phyloP scores from a whole-genome alignment of 1,140 invertebrate genomes.

The Campoletis sonorensis region DNA sequence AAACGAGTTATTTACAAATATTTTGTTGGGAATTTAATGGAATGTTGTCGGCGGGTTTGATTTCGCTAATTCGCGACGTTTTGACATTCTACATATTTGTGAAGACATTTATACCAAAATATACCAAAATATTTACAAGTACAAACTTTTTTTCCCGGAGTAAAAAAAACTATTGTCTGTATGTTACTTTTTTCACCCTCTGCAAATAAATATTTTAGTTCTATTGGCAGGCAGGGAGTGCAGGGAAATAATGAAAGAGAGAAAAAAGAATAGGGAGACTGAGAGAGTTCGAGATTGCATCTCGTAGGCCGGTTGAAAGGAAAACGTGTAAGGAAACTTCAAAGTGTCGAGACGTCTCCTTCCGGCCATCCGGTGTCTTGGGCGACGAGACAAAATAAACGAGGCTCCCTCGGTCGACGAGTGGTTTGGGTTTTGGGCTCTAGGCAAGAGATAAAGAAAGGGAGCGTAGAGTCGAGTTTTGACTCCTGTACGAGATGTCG shows the following conservation, averaged over 20 bases:
- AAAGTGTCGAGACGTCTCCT: background rate
- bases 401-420: background rate
- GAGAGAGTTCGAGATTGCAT: conserved; percentile 4
- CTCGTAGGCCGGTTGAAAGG: background rate
- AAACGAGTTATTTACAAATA: no score
- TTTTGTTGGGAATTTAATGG: no score
- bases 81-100: no score
- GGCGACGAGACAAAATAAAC: conserved; percentile 21
- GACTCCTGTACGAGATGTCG: conserved; percentile 13
- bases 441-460: background rate
- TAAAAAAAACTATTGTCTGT: no score
- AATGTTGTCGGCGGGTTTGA: no score
- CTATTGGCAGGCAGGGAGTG: no score
- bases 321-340: conserved; percentile 18
- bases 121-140: no score
- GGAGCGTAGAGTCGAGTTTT: conserved; percentile 7
- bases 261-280: background rate
- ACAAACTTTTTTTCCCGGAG: no score
- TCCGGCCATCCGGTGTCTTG: conserved; percentile 21
- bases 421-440: conserved; percentile 14
- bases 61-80: no score
- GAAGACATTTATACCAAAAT: no score
- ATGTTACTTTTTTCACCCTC: no score
- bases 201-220: no score
- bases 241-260: background rate